These are phyloP conservation scores for Muricea muricata DNA, from an alignment of 92 coral and sea anemone species.

Conservation along the genomic window DNA sequence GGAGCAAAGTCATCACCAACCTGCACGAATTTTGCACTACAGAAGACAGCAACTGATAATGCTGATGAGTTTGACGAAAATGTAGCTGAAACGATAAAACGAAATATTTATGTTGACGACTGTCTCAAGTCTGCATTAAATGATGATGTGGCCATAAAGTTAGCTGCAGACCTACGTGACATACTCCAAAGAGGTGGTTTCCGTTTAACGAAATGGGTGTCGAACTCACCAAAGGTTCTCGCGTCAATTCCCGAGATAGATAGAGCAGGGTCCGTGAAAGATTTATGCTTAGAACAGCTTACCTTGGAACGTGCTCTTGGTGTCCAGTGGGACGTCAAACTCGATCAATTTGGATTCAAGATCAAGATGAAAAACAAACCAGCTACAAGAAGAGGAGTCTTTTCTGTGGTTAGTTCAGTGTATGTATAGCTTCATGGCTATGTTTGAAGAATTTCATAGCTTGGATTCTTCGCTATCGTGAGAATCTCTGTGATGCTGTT, in stretches of 20 bases:
- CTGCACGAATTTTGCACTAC: not conserved
- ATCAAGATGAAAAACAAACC: constrained; percentile 23
- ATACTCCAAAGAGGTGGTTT: no score
- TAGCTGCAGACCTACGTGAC: constrained; percentile 32
- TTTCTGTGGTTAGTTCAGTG: constrained; percentile 29
- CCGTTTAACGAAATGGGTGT: no score
- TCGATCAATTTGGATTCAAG: constrained; percentile 37
- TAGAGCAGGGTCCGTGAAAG: constrained; percentile 8
- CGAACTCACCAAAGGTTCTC: not conserved
- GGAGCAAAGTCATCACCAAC: not conserved
- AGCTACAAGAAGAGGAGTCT: no score
- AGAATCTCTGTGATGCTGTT: constrained; percentile 7
- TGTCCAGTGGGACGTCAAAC: constrained; percentile 44
- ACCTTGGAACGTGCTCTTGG: constrained; percentile 47
- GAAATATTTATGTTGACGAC: constrained; percentile 60
- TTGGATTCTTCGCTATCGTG: constrained; percentile 43
- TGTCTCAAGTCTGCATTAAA: constrained; percentile 48
- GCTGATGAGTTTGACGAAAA: not conserved
- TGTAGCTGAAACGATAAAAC: constrained; percentile 33
- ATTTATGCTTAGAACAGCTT: constrained; percentile 17
- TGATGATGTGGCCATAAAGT: constrained; percentile 41
- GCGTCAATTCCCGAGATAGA: no score
- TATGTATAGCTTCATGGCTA: constrained; percentile 38
- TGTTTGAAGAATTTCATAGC: constrained; percentile 29
- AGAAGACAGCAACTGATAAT: not conserved